Percentiles rank a stretch among this genome's conserved stretches.
Conservation (phyloP, 2,888 invertebrate species). For the Thecophora atra region DNA sequence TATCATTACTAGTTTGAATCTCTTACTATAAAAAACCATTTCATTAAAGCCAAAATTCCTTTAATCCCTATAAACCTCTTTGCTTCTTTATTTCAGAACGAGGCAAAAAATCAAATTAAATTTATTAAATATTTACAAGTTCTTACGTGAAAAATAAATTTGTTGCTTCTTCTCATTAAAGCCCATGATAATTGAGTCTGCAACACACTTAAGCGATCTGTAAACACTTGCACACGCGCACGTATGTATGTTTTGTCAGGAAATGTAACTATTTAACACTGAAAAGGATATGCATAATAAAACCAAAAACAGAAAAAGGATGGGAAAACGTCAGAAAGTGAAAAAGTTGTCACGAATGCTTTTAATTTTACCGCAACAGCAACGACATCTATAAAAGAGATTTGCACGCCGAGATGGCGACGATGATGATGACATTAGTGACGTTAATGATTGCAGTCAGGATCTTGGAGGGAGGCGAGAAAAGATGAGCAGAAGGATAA, state of each 20-base stretch:
- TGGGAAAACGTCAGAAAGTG: neutral
- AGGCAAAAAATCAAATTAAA: conserved; percentile 26
- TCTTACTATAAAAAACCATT: neutral
- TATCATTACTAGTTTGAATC: neutral
- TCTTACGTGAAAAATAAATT: conserved; percentile 15
- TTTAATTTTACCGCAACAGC: too few species aligned
- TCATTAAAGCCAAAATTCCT: neutral
- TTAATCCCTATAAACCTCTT: neutral
- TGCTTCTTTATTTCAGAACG: neutral
- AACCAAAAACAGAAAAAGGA: conserved; percentile 12
- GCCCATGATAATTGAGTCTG: conserved; percentile 22
- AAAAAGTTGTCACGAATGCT: too few species aligned
- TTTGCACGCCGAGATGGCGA: conserved; percentile 3
- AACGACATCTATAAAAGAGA: too few species aligned
- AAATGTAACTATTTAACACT: conserved; percentile 35
- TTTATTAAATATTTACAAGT: conserved; percentile 24
- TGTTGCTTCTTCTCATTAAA: conserved; percentile 30
- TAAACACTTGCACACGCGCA: neutral
- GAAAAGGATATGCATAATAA: conserved; percentile 7
- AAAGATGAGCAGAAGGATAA: conserved; percentile 27
- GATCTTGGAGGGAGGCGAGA: neutral
- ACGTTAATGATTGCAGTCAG: conserved; percentile 3
- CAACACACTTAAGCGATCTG: neutral
- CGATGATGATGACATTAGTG: conserved; percentile 6
- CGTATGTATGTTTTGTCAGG: too few species aligned